Base-by-base conservation (phyloP, 2,113 vertebrate species). In the Antigone vipio region DNA sequence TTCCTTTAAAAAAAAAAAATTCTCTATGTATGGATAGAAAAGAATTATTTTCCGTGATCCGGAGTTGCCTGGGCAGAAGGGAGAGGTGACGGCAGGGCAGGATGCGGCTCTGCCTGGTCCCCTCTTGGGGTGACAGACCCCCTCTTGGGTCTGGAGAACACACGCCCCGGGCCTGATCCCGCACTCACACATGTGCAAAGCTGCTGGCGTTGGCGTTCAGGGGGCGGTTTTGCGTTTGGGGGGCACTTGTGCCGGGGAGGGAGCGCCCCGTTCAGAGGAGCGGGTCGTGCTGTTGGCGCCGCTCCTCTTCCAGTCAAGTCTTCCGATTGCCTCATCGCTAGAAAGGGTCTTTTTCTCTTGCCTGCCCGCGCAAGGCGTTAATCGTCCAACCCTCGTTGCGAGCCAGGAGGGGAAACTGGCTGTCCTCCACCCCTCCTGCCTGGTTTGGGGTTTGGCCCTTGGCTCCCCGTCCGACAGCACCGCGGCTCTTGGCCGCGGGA, bases 1-100 rank as follows among this genome's bases (percentile, higher is more conserved):
- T 97, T 98, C 97, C 97, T 98, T 97, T 96, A 95, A 98, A 95
- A 93, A 98, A 71, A 75, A 82, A 40, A 40, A 40, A 40, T 68
- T 68, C 63, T 80, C 0, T 62, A 53, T 34, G 26, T 72, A 8
- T 56, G 42, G 88, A 74, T 75, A 19, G 89, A 29, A 34, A 68
- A 82, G 66, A 84, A 86, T 79, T 81, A 24, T 81, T 75, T 76
- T 23, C 66, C 4, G 0, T 35, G 49, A 15, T 56, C 73, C 29
- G 29, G 59, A 40, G 60, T 50, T 78, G 88, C 68, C 67, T 34
- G 79, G 95, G 95, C 89, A 7, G 44, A 79, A 69, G 76, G n/a
- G 55, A 77, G 73, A 91, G 76, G 94, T 97, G 95, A 56, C 23
- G 44, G 87, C 72, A 84, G 97, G 92, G 93, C 73, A 50, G 84